Base-by-base conservation (phyloP, 2,888 invertebrate genomes). In the Cynaeus angustus region DNA sequence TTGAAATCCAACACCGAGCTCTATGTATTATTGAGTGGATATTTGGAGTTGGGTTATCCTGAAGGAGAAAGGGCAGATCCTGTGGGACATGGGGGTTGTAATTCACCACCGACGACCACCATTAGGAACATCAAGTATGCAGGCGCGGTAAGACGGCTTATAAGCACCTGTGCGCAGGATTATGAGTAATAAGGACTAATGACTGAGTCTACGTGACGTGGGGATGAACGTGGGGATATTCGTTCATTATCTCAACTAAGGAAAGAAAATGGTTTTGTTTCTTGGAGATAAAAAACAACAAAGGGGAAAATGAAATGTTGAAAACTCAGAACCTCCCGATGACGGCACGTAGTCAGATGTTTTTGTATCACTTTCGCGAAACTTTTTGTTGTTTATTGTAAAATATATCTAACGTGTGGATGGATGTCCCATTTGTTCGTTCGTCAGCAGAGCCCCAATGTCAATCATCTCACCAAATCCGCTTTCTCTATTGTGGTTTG, bases 381-480 rank as follows among this genome's bases (percentile, higher is more conserved):
- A n/a, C n/a, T n/a, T n/a, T n/a, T n/a, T 12, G 21, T 21, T 21
- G 21, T 21, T 21, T 21, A 21, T 21, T 21, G 21, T 21, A 4
- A 21, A 21, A 21, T 21, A 21, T 21, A 21, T 21, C 58, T 64
- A 41, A 43, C 58, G 28, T 66, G 45, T 55, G 28, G 65, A 33
- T 55, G 28, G 65, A 21, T 21, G 21, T 21, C 21, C 21, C 21
- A 4, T 21, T n/a, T 21, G 21, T 21, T 4, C 21, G 21, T 21
- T 21, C 21, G 21, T 21, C 21, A 21, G 21, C 21, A 21, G 3
- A 70, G 21, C 78, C 75, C 72, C 67, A 77, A 80, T 81, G 82
- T 83, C 82, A 83, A 83, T 83, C 82, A 83, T 81, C 75, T 74
- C 73, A 68, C 66, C 71, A 83, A 83, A 83, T 83, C 82, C 79